phyloP scores from a whole-genome alignment of 2,797 vertebrate species.

The Syngnathus acus region DNA sequence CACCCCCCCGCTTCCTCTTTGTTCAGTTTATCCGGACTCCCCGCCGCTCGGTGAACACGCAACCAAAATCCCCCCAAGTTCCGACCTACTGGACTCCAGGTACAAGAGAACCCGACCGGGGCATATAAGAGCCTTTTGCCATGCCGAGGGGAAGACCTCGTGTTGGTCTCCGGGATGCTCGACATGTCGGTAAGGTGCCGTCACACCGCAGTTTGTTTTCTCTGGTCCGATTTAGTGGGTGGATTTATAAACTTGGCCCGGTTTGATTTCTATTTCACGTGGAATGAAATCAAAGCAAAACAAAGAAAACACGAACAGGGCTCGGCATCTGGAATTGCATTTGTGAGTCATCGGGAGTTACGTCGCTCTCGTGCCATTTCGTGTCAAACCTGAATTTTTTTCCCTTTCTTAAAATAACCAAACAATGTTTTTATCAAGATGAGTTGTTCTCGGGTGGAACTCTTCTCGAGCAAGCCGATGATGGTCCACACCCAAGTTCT shows the following conservation, averaged over 20 bases:
- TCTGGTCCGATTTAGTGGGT: background rate
- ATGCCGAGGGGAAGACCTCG: conserved; percentile 31
- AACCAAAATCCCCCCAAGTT: background rate
- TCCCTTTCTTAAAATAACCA: background rate
- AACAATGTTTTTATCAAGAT: background rate
- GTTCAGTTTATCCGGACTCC: conserved; percentile 60
- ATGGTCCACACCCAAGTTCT: background rate
- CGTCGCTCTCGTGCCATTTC: background rate
- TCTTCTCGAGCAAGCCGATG: background rate
- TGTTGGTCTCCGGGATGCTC: conserved; percentile 16
- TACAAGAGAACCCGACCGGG: conserved; percentile 47
- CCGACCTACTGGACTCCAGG: conserved; percentile 56
- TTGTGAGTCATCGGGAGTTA: background rate
- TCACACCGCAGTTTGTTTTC: background rate
- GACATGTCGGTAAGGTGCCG: background rate
- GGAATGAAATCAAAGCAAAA: background rate
- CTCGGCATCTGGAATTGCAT: background rate
- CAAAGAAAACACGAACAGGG: background rate
- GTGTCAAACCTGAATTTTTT: background rate
- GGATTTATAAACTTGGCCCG: background rate
- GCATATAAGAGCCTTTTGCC: conserved; percentile 50
- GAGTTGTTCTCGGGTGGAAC: background rate
- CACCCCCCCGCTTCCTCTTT: conserved; percentile 60
- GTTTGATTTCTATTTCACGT: background rate
- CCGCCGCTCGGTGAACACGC: background rate